Conservation (phyloP, 2,797 vertebrate species). For the Acomys russatus region DNA sequence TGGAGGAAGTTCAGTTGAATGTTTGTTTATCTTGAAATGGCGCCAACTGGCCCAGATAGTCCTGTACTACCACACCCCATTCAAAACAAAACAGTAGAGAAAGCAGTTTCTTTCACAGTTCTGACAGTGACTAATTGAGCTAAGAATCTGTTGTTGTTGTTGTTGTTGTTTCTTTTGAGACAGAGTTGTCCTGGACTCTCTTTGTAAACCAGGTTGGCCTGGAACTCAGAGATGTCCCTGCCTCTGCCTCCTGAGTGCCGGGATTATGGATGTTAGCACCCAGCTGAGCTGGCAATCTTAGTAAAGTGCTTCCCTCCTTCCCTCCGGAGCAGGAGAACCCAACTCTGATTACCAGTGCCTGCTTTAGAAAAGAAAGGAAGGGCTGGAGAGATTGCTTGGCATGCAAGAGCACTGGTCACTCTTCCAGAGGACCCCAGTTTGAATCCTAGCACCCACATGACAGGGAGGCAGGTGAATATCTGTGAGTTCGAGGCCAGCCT, state of each 20-base stretch:
- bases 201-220: too few relatives aligned
- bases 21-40: neutral
- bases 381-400: neutral
- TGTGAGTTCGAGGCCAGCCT: neutral
- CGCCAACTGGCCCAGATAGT: neutral
- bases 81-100: neutral
- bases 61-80: neutral
- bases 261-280: too few relatives aligned
- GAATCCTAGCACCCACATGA: neutral
- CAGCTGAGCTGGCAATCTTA: neutral
- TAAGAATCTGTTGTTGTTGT: neutral
- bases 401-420: neutral
- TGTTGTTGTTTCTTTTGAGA: too few relatives aligned
- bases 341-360: neutral
- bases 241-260: too few relatives aligned
- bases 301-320: neutral
- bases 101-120: neutral
- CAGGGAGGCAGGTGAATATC: neutral
- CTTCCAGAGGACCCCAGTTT: neutral
- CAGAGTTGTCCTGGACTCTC: too few relatives aligned
- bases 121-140: neutral
- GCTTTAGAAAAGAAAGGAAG: neutral
- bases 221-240: too few relatives aligned
- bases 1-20: neutral
- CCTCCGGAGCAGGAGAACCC: neutral